Evolutionary conservation across 37 sponge, comb jelly and placozoan species (phyloP).

Genomic region (Cladorhizidae sp.): DNA sequence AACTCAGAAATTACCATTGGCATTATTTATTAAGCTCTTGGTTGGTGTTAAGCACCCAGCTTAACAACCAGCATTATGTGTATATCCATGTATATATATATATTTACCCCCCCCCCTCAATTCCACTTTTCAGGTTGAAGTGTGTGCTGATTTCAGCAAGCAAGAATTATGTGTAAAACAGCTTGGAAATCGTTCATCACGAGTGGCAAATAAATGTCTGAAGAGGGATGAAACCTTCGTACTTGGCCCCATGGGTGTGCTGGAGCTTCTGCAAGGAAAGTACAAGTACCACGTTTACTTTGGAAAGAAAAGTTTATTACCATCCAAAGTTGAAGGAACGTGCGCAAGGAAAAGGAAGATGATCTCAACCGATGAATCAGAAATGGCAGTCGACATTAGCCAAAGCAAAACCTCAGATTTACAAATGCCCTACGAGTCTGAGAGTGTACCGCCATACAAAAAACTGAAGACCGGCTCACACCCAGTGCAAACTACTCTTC

Average conservation of each 20-base stretch:
- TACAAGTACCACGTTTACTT: conserved; percentile 63
- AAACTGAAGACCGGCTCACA: background rate
- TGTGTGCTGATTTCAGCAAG: conserved; percentile 59
- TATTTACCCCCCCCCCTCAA: background rate
- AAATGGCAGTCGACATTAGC: background rate
- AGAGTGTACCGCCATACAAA: background rate
- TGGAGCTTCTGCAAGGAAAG: conserved; percentile 53
- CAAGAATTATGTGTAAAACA: conserved; percentile 62
- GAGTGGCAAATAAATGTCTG: conserved; percentile 39
- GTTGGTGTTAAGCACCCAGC: no score
- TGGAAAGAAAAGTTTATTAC: conserved; percentile 18
- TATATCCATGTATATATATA: conserved; percentile 4
- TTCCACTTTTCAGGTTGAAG: conserved; percentile 51
- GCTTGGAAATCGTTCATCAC: conserved; percentile 47
- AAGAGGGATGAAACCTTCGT: conserved; percentile 14
- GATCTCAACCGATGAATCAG: background rate
- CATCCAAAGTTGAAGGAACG: no score
- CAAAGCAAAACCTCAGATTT: background rate
- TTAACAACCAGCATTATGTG: no score
- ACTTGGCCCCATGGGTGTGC: conserved; percentile 45
- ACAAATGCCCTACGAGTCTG: background rate
- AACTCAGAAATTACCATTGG: no score
- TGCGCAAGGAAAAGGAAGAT: background rate
- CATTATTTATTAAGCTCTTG: no score
- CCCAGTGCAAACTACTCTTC: background rate